Evolutionary conservation across 37 sponge, comb jelly and placozoan species (phyloP), one percentile per base, ranked within the genome.

Genomic region (Theonella swinhoei): DNA sequence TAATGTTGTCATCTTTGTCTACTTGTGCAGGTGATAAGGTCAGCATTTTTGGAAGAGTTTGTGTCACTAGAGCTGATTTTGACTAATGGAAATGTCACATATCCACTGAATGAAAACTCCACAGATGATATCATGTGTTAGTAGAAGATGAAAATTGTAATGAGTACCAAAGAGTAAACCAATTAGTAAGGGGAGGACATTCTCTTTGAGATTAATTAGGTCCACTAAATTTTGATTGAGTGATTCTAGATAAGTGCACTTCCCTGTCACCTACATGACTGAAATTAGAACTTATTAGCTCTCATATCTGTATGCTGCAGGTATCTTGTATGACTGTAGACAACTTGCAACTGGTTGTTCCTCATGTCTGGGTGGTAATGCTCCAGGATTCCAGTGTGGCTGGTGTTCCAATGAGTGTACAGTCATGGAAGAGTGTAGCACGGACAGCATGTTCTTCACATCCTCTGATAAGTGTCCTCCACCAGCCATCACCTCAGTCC

Each of bases 341-440:
- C n/a, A 3, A 31, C 31, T 78, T 36, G 83, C 41, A 8, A 60
- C 61, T 34, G 72, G 65, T 2, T 90, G 91, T 59, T 77, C 87
- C 38, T 76, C 72, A 1, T 90, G 91, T 64, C 41, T 90, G 26
- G 81, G 42, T 20, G 40, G 32, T 26, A 81, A 62, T n/a, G 25
- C 71, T 22, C 77, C 73, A 47, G 91, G 71, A 1, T 83, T 78
- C 42, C 26, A 37, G 54, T 90, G 91, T 80, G 88, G 91, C 37
- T 90, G 87, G 87, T 90, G 91, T 82, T 29, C 63, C 41, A 72
- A 40, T 37, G 33, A 8, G 8, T 83, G 83, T 63, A 39, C 67
- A 1, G 22, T 62, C 3, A 9, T 29, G 37, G 83, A 77, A 75
- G 70, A 76, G n/a, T 84, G 85, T 47, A 74, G 19, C 30, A 7